These are phyloP conservation scores for Halcyon malimbica DNA, from an alignment of 2,113 vertebrate species.

Conservation along the genomic window DNA sequence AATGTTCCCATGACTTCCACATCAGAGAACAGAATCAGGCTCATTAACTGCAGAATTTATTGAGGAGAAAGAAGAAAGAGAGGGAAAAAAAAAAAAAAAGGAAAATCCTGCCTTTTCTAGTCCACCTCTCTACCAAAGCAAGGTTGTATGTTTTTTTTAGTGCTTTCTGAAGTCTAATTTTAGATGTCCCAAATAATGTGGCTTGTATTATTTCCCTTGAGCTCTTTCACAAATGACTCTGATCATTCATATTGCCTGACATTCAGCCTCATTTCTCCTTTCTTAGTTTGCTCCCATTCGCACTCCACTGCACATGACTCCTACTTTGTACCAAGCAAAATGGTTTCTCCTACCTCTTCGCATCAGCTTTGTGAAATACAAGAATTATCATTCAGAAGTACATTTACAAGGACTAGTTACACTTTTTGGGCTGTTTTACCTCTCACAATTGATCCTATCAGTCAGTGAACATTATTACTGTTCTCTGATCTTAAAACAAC, in stretches of 20 bases:
- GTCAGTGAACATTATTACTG: neutral
- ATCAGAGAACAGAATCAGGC: neutral
- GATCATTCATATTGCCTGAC: neutral
- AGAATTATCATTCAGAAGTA: neutral
- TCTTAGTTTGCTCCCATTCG: slow-evolving; percentile 12
- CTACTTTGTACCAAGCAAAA: neutral
- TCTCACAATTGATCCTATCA: neutral
- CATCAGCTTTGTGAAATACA: neutral
- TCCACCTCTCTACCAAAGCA: neutral
- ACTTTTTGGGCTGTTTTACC: neutral
- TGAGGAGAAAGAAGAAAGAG: neutral
- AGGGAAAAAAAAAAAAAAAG: neutral
- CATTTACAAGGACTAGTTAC: neutral
- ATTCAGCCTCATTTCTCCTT: slow-evolving; percentile 43
- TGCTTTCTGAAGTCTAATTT: slow-evolving; percentile 44
- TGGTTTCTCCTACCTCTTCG: neutral
- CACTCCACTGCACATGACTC: neutral
- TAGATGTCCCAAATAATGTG: slow-evolving; percentile 60
- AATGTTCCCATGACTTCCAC: neutral
- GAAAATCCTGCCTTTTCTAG: slow-evolving; percentile 26
- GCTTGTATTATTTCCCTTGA: slow-evolving; percentile 42
- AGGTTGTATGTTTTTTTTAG: slow-evolving; percentile 31
- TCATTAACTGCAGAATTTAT: neutral
- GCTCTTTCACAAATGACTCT: slow-evolving; percentile 16
- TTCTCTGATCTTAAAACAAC: neutral